Conservation (phyloP, 2,888 invertebrate species). For the Melangyna quadrimaculata region DNA sequence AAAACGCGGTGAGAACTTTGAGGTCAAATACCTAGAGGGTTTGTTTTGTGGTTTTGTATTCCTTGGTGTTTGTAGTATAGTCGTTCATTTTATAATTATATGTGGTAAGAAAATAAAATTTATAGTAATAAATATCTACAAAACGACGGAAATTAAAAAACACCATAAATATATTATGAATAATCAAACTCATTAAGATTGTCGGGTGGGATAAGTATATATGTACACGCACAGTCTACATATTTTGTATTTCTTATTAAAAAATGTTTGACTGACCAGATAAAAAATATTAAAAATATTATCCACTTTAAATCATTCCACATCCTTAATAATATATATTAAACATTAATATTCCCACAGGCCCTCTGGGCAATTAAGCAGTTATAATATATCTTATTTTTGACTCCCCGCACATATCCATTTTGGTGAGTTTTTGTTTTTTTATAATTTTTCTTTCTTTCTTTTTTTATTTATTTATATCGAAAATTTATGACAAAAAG, state of each 20-base stretch:
- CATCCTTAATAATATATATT: constrained; percentile 35
- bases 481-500: constrained; percentile 52
- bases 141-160: constrained; percentile 65
- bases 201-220: constrained; percentile 15
- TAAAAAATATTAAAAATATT: constrained; percentile 1
- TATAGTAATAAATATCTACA: neutral
- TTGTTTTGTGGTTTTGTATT: constrained; percentile 37
- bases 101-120: neutral
- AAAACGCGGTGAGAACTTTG: constrained; percentile 60
- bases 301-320: constrained; percentile 47
- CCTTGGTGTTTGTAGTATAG: neutral
- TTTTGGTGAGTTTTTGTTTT: neutral
- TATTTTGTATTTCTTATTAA: neutral
- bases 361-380: constrained; percentile 62
- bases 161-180: constrained; percentile 56
- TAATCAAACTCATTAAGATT: constrained; percentile 64
- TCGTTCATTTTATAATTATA: constrained; percentile 20
- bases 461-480: constrained; percentile 39
- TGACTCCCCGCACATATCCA: neutral
- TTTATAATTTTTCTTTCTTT: too few species aligned
- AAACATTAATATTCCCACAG: constrained; percentile 55
- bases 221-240: neutral
- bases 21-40: constrained; percentile 69
- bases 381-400: constrained; percentile 51
- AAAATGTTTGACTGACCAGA: constrained; percentile 22